Evolutionary conservation across 2,888 invertebrate genomes (phyloP), one percentile per base, ranked within the genome.

Genomic region (Melanostoma mellinum): DNA sequence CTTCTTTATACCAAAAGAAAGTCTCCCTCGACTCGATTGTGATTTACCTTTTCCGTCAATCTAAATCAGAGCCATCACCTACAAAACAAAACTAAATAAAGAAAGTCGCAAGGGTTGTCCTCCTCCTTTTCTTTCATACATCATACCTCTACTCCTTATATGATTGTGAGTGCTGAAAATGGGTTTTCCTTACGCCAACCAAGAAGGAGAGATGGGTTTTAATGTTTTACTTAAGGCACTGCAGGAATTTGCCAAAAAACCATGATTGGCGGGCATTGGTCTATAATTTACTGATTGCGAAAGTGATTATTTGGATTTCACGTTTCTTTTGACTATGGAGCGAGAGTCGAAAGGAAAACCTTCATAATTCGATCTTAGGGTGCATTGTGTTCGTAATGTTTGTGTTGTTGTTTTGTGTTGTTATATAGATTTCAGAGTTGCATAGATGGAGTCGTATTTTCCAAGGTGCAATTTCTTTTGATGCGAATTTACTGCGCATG

Each of bases 391-490:
- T 53, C 78, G 82, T 69, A 20, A 82, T 82, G 82, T 82, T 82
- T 82, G 73, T 78, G 73, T 82, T 82, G 69, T 74, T 82, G 82
- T 82, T 82, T 78, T 65, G 20, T 82, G 82, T 82, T 78, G 78
- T 78, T 82, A 69, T 82, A 82, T 82, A 73, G n/a, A 78, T 82
- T 82, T 78, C 82, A 74, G 1, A 67, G 52, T 35, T 35, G 35
- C 50, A 48, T 36, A 10, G 46, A 36, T 61, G 36, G 36, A 52
- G 33, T 44, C 50, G 40, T 2, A 56, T 50, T 40, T 60, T 75
- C 35, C 10, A 56, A 42, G 44, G 50, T 44, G 58, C 32, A 42
- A 50, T 74, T 56, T 56, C 9, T 40, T 75, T 61, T 60, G 56
- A 53, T 72, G 30, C 2, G 35, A 60, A 56, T 20, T 69, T 52